Conservation (phyloP, 2,888 invertebrate species). For the Ornithoptera alexandrae region DNA sequence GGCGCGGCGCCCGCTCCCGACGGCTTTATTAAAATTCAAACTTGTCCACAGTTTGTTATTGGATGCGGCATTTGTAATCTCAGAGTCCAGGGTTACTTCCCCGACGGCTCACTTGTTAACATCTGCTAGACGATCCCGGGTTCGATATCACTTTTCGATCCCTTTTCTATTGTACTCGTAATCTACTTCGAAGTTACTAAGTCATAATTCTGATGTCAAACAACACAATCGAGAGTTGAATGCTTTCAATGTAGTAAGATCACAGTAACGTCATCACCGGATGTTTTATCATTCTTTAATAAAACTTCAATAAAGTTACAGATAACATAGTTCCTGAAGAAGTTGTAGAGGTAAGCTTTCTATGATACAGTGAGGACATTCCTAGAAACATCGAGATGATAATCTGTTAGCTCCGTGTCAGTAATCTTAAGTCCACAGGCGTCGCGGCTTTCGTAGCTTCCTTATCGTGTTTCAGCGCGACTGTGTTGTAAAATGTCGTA, state of each 20-base stretch:
- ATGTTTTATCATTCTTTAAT: not conserved
- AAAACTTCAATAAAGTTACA: not conserved
- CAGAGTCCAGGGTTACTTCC: conserved; percentile 19
- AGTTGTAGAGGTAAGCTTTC: too few relatives aligned
- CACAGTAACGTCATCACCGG: too few relatives aligned
- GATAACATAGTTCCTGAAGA: too few relatives aligned
- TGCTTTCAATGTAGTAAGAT: not conserved
- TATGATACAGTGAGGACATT: too few relatives aligned
- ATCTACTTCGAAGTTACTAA: too few relatives aligned
- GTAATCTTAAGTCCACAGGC: too few relatives aligned
- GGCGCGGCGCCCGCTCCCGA: conserved; percentile 28
- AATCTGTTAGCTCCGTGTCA: too few relatives aligned
- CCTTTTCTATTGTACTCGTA: not conserved
- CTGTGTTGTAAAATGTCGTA: too few relatives aligned
- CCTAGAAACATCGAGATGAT: too few relatives aligned
- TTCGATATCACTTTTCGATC: not conserved
- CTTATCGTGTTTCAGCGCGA: too few relatives aligned
- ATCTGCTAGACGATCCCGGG: conserved; percentile 6
- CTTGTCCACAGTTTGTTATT: conserved; percentile 31
- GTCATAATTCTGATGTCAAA: not conserved
- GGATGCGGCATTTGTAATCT: conserved; percentile 29
- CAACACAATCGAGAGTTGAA: not conserved
- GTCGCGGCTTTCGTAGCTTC: too few relatives aligned
- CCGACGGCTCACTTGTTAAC: conserved; percentile 13
- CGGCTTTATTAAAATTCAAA: conserved; percentile 34